phyloP scores from a whole-genome alignment of 1,140 invertebrate species.

The Achatina immaculata region DNA sequence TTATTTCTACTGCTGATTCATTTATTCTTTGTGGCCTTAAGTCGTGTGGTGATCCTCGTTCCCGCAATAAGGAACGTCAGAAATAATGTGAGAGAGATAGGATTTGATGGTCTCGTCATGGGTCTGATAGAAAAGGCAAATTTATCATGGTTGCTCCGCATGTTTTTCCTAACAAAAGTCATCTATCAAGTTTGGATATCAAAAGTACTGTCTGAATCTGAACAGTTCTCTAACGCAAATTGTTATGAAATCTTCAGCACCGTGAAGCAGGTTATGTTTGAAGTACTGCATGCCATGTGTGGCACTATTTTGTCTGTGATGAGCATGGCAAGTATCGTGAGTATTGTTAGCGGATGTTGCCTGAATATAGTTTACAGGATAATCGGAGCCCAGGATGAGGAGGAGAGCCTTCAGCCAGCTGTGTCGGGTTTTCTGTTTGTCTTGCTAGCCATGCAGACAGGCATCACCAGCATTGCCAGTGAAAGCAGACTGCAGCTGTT shows the following conservation, averaged over 20 bases:
- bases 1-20: conserved; percentile 14
- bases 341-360: conserved; percentile 20
- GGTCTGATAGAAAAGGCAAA: conserved; percentile 31
- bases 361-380: conserved; percentile 19
- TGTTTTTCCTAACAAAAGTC: conserved; percentile 30
- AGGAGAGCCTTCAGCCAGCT: conserved; percentile 35
- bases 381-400: conserved; percentile 33
- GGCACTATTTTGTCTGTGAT: conserved; percentile 36
- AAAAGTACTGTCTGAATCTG: not conserved
- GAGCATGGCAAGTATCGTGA: conserved; percentile 35
- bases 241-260: conserved; percentile 1
- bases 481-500: conserved; percentile 26
- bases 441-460: conserved; percentile 37
- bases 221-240: not conserved
- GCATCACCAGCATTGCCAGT: conserved; percentile 32
- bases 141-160: conserved; percentile 21
- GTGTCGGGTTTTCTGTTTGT: conserved; percentile 38
- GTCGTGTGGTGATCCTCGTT: not conserved
- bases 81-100: conserved; percentile 21
- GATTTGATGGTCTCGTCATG: conserved; percentile 34
- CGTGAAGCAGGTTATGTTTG: not conserved
- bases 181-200: conserved; percentile 3
- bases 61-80: not conserved
- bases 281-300: conserved; percentile 29
- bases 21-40: conserved; percentile 25